Base-by-base conservation (phyloP, 2,888 invertebrate genomes). In the Allacma fusca region DNA sequence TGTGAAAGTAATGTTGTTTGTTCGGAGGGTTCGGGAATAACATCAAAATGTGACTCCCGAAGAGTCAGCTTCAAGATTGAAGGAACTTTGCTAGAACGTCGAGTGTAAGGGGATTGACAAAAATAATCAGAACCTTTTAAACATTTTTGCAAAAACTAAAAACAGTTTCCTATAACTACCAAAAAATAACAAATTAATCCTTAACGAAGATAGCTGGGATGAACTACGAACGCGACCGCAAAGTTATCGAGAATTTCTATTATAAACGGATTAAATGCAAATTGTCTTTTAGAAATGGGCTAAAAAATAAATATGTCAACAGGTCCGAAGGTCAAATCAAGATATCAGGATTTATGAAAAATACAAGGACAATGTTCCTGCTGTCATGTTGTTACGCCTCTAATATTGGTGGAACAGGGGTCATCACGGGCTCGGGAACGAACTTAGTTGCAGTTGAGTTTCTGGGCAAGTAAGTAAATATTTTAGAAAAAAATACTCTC, bases 331-430 rank as follows among this genome's bases (percentile, higher is more conserved):
- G 62, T 2, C 26, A 23, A 24, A 24, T 26, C 24, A 62, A 62
- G n/a, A 44, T 72, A 16, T 2, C 26, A 19, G 59, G 4, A n/a
- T 72, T 72, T 24, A 77, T 77, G 21, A 19, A 28, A 23, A 69
- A 76, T 23, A 78, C 82, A 7, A 77, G 80, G 24, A 83, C 81
- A 19, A 84, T 84, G 84, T 84, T 80, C 57, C 77, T 84, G 5
- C 70, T 84, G 65, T 82, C 81, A 16, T 76, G 81, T n/a, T 81
- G 81, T 23, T 84, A 84, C 50, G 78, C 84, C 0, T 78, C 82
- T 7, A 84, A 84, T 64, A 82, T 84, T 75, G 84, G 84, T 12
- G 84, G 83, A 13, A 82, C 82, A 70, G 82, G 81, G 12, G 83
- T 79, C 4, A 81, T 83, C 4, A 83, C 83, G 0, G 83, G 82